Percentiles rank a stretch among this genome's conserved stretches.
phyloP scores from a whole-genome alignment of 2,797 vertebrate genomes.

The Smutsia gigantea region DNA sequence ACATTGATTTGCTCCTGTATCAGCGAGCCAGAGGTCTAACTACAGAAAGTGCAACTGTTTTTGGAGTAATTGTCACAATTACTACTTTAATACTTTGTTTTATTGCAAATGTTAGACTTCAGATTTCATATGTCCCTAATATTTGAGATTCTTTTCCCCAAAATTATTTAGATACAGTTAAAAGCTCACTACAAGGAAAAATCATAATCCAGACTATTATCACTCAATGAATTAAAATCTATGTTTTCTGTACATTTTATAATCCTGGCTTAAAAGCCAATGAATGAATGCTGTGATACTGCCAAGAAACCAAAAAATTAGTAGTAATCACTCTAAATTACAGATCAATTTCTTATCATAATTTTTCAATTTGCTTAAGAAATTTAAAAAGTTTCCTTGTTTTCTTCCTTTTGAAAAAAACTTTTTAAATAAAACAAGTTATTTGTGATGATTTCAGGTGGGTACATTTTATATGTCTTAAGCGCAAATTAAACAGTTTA shows the following conservation, averaged over 20 bases:
- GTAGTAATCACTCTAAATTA: not conserved
- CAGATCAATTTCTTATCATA: not conserved
- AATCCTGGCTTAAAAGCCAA: not conserved
- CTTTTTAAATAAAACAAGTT: not conserved
- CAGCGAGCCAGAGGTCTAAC: not conserved
- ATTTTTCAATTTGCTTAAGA: not conserved
- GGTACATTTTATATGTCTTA: not conserved
- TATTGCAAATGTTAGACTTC: not conserved
- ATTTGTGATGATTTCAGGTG: not conserved
- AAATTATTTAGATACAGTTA: conserved; percentile 10
- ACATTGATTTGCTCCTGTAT: not conserved
- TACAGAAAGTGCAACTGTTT: not conserved
- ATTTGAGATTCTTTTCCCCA: not conserved
- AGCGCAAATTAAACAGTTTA: conserved; percentile 28
- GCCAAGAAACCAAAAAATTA: not conserved
- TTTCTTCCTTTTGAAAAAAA: not conserved
- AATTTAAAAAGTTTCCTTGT: not conserved
- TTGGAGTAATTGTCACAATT: not conserved
- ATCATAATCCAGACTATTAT: not conserved
- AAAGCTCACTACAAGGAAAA: not conserved
- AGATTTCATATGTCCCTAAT: not conserved
- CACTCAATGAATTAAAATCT: not conserved
- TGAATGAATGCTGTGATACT: not conserved
- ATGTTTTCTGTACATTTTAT: not conserved
- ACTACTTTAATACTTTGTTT: not conserved